Conservation (phyloP, 2,888 invertebrate species). For the Pseudolycoriella hygida region DNA sequence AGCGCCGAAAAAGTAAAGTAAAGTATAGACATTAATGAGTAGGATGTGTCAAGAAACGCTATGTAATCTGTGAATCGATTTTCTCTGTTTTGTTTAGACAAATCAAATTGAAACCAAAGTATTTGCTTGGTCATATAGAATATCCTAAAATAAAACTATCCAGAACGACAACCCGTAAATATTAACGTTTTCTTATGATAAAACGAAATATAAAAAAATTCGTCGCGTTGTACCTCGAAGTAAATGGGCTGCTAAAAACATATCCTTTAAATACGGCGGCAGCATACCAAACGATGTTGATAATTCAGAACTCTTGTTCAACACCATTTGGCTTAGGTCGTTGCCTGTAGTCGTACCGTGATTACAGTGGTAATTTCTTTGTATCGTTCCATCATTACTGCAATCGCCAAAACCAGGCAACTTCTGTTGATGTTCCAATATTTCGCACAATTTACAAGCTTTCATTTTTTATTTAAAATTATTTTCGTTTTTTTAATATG, state of each 20-base stretch:
- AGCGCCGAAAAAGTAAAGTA: no score
- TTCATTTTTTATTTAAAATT: slow-evolving; percentile 12
- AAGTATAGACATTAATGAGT: no score
- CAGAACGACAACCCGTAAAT: no score
- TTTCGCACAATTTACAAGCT: slow-evolving; percentile 14
- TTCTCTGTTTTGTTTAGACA: no score
- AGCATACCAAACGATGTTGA: slow-evolving; percentile 32
- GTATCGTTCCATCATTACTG: neutral
- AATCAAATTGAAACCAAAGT: no score
- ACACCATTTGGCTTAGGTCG: slow-evolving; percentile 5
- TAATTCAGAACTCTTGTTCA: slow-evolving; percentile 22
- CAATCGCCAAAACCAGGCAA: neutral
- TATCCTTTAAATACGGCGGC: slow-evolving; percentile 40
- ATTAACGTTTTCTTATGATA: no score
- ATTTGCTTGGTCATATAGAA: no score
- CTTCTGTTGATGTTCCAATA: neutral
- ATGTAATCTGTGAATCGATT: no score
- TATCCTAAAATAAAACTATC: no score
- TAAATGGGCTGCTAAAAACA: slow-evolving; percentile 45
- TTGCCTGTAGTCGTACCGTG: slow-evolving; percentile 8
- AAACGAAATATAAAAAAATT: no score
- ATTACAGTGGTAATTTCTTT: slow-evolving; percentile 5
- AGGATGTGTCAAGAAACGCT: no score
- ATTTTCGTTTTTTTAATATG: neutral
- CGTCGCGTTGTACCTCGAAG: slow-evolving; percentile 34